Evolutionary conservation across 2,888 invertebrate species (phyloP).

Genomic region (Pilophorus perplexus): DNA sequence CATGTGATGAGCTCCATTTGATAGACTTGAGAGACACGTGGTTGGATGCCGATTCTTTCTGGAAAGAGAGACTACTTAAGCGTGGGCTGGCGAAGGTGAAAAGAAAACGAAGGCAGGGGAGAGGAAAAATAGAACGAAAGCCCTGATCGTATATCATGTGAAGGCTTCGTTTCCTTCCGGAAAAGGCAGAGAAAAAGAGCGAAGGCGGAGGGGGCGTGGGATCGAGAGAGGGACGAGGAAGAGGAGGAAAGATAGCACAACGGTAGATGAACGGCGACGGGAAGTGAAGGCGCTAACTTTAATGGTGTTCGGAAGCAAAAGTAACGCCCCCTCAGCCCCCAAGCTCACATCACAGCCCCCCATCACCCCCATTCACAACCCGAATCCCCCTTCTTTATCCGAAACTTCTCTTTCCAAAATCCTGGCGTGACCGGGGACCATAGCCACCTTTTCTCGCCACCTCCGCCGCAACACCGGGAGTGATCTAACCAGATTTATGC

Average conservation of each 20-base stretch:
- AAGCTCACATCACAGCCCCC: conserved; percentile 3
- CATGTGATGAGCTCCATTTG: no score
- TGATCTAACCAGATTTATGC: conserved; percentile 37
- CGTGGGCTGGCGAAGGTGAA: no score
- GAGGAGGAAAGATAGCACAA: conserved; percentile 12
- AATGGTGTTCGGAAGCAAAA: conserved; percentile 36
- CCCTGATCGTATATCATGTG: conserved; percentile 28
- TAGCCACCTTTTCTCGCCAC: conserved; percentile 28
- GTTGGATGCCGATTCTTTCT: no score
- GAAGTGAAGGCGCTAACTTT: conserved; percentile 33
- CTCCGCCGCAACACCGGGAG: neutral
- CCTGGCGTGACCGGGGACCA: conserved; percentile 38
- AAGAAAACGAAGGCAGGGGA: neutral
- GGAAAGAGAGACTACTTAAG: no score
- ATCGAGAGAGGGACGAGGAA: neutral
- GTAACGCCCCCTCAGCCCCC: conserved; percentile 13
- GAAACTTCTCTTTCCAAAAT: conserved; percentile 35
- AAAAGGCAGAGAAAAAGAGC: neutral
- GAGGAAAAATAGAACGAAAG: neutral
- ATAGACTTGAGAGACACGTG: no score
- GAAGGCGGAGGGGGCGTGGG: neutral
- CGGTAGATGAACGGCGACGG: conserved; percentile 26
- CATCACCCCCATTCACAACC: no score
- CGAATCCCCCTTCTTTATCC: conserved; percentile 17
- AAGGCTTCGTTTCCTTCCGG: conserved; percentile 22